These are phyloP conservation scores for Mythimna vitellina DNA, from an alignment of 2,888 invertebrate genomes.

Conservation along the genomic window DNA sequence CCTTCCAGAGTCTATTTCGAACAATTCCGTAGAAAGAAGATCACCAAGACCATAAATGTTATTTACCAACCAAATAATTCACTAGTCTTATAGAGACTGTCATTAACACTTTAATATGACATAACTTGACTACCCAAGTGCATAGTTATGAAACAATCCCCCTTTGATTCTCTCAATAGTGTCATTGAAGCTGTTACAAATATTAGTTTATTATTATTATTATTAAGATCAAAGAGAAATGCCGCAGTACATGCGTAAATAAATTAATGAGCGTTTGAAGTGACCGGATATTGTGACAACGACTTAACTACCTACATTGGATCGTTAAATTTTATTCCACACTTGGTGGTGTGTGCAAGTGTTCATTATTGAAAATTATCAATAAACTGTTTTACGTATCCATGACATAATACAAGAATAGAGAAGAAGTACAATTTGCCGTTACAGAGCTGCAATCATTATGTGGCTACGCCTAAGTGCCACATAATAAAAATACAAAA, in stretches of 20 bases:
- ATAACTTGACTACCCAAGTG: constrained; percentile 14
- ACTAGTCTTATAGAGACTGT: not conserved
- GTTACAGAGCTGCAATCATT: too few species aligned
- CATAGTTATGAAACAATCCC: constrained; percentile 7
- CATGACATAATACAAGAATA: too few species aligned
- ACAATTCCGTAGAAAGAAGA: too few species aligned
- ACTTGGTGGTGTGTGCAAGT: constrained; percentile 34
- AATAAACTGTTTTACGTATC: not conserved
- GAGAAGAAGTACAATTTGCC: too few species aligned
- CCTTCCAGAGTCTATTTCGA: too few species aligned
- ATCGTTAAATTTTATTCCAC: constrained; percentile 44
- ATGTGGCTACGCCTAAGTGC: too few species aligned
- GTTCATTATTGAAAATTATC: constrained; percentile 12
- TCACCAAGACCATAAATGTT: not conserved
- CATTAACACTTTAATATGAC: constrained; percentile 33
- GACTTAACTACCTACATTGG: constrained; percentile 36
- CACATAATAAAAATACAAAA: too few species aligned
- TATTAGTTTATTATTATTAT: constrained; percentile 51
- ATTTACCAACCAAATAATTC: constrained; percentile 9
- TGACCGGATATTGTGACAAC: constrained; percentile 64
- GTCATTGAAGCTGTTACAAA: constrained; percentile 38
- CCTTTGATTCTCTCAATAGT: constrained; percentile 46
- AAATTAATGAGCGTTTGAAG: constrained; percentile 57
- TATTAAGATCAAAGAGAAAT: constrained; percentile 55
- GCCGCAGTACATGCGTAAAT: constrained; percentile 27